phyloP scores from a whole-genome alignment of 2,888 invertebrate genomes.

The Chrysomela aeneicollis region DNA sequence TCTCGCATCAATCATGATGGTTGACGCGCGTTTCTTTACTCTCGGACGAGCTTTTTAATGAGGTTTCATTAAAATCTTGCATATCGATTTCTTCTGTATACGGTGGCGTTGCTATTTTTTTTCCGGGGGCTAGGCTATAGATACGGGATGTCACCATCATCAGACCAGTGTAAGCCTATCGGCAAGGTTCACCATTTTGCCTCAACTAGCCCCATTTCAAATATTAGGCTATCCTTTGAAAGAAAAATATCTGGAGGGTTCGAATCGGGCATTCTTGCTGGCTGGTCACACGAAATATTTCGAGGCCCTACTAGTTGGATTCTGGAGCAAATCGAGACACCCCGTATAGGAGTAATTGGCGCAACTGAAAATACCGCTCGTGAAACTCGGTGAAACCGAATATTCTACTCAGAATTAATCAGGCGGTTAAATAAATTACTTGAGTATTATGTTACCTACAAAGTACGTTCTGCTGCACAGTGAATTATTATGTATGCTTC shows the following conservation, averaged over 20 bases:
- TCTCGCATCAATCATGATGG: conserved; percentile 45
- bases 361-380: conserved; percentile 31
- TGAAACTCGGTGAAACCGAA: conserved; percentile 42
- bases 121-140: not conserved
- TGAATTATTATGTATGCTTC: conserved; percentile 18
- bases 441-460: conserved; percentile 30
- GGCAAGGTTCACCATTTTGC: too few species aligned
- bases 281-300: too few species aligned
- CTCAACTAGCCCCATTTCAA: too few species aligned
- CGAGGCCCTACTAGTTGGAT: too few species aligned
- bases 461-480: not conserved
- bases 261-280: too few species aligned
- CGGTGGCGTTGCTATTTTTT: conserved; percentile 4
- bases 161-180: too few species aligned
- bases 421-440: conserved; percentile 45
- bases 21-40: conserved; percentile 38
- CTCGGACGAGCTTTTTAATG: conserved; percentile 49
- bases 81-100: too few species aligned
- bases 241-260: too few species aligned
- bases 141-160: too few species aligned
- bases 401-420: conserved; percentile 44
- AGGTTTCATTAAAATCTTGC: conserved; percentile 47
- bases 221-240: too few species aligned
- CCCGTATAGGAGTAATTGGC: conserved; percentile 14
- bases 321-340: not conserved